These are phyloP conservation scores for Acromyrmex echinatior DNA, from an alignment of 1,140 invertebrate species.

Conservation along the genomic window DNA sequence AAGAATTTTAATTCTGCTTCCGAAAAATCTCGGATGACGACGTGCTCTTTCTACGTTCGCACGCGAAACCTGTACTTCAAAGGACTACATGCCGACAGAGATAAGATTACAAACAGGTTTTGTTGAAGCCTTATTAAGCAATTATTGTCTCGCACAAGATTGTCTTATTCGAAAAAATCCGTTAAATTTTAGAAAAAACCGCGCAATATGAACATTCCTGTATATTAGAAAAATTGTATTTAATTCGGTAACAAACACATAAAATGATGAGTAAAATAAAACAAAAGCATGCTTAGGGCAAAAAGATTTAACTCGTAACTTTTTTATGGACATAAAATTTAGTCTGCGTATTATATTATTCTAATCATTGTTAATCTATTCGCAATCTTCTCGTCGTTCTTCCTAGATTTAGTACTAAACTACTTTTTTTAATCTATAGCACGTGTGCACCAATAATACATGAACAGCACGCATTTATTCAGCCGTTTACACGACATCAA, in stretches of 20 bases:
- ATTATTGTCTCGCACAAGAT: background rate
- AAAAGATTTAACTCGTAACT: background rate
- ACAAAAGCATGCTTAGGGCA: background rate
- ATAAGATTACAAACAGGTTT: constrained; percentile 22
- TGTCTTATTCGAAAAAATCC: background rate
- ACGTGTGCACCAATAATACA: constrained; percentile 83
- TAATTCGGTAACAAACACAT: background rate
- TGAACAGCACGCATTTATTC: constrained; percentile 81
- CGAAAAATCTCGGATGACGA: constrained; percentile 51
- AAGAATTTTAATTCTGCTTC: constrained; percentile 78
- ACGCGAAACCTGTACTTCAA: constrained; percentile 65
- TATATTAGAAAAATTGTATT: background rate
- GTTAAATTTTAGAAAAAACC: background rate
- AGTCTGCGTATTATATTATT: background rate
- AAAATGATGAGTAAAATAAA: background rate
- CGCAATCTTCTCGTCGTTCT: constrained; percentile 6
- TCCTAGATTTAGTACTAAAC: background rate
- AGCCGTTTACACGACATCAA: constrained; percentile 83
- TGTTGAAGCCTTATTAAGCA: background rate
- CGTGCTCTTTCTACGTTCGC: constrained; percentile 62
- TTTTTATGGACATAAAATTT: background rate
- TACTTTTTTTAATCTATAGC: constrained; percentile 62
- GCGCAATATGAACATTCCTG: background rate
- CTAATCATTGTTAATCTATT: constrained; percentile 35
- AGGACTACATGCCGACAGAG: constrained; percentile 11